Evolutionary conservation across 2,888 invertebrate species (phyloP).

Genomic region (Helleia helle): DNA sequence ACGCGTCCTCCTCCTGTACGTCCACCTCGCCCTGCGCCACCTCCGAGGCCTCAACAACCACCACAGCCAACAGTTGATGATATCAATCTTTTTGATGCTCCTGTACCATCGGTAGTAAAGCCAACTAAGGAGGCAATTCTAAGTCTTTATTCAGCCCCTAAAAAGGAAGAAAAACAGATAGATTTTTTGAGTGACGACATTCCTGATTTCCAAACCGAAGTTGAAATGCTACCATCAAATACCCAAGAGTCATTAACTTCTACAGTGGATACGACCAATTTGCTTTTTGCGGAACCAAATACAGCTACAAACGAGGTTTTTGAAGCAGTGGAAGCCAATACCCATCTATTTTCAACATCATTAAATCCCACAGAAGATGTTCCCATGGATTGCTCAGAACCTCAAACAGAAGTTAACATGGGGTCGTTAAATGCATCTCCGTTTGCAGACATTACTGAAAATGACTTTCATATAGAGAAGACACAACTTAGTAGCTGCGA

Average conservation of each 20-base stretch:
- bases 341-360: slow-evolving; percentile 10
- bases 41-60: slow-evolving; percentile 61
- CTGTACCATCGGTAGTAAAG: slow-evolving; percentile 57
- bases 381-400: slow-evolving; percentile 56
- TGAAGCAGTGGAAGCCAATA: slow-evolving; percentile 14
- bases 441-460: slow-evolving; percentile 35
- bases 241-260: slow-evolving; percentile 31
- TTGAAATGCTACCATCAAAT: slow-evolving; percentile 25
- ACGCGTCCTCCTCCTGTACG: slow-evolving; percentile 42
- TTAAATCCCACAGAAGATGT: slow-evolving; percentile 19
- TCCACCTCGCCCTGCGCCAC: slow-evolving; percentile 55
- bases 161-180: slow-evolving; percentile 55
- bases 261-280: slow-evolving; percentile 14
- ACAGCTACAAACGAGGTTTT: slow-evolving; percentile 19
- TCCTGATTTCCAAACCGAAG: slow-evolving; percentile 31
- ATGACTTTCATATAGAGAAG: slow-evolving; percentile 25
- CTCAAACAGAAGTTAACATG: slow-evolving; percentile 26
- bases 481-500: slow-evolving; percentile 28
- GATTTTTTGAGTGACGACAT: slow-evolving; percentile 76
- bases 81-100: slow-evolving; percentile 75
- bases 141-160: slow-evolving; percentile 69
- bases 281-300: slow-evolving; percentile 22
- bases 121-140: slow-evolving; percentile 76
- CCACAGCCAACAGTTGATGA: slow-evolving; percentile 41
- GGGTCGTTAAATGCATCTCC: slow-evolving; percentile 40